A percentile compares a stretch with the other conserved stretches of the same genome.
These are phyloP conservation scores for Gambusia holbrooki DNA, from an alignment of 2,113 vertebrate genomes.

Conservation along the genomic window DNA sequence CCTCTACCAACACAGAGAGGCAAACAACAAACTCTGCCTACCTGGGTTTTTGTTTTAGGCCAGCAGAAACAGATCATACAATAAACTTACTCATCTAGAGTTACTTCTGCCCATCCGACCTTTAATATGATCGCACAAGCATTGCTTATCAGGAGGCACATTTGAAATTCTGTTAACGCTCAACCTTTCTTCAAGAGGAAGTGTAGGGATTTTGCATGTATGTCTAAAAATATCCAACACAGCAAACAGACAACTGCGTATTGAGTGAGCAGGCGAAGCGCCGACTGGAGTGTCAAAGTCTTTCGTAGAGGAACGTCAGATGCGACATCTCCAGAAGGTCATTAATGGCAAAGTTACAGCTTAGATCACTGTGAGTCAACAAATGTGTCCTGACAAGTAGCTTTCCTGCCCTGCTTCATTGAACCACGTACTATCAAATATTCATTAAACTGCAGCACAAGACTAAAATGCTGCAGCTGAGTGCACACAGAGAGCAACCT, in stretches of 20 bases:
- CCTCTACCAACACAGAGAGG: neutral
- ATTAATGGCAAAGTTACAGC: neutral
- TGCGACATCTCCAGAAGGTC: neutral
- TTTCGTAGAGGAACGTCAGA: neutral
- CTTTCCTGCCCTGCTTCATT: constrained; percentile 29
- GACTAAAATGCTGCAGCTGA: neutral
- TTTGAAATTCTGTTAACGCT: neutral
- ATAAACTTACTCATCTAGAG: neutral
- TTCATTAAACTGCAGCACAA: neutral
- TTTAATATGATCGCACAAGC: neutral
- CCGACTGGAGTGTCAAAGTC: neutral
- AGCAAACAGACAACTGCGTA: neutral
- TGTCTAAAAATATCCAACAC: neutral
- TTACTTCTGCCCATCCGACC: neutral
- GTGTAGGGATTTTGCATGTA: neutral
- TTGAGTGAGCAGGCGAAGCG: neutral
- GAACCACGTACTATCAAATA: neutral
- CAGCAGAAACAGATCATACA: neutral
- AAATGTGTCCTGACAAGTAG: constrained; percentile 1
- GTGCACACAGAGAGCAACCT: neutral
- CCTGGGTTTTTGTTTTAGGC: neutral
- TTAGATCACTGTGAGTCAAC: constrained; percentile 15
- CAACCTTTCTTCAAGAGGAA: neutral
- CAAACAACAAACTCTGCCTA: neutral
- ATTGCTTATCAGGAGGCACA: neutral